phyloP scores from a whole-genome alignment of 2,113 vertebrate species.

The Scalopus aquaticus region DNA sequence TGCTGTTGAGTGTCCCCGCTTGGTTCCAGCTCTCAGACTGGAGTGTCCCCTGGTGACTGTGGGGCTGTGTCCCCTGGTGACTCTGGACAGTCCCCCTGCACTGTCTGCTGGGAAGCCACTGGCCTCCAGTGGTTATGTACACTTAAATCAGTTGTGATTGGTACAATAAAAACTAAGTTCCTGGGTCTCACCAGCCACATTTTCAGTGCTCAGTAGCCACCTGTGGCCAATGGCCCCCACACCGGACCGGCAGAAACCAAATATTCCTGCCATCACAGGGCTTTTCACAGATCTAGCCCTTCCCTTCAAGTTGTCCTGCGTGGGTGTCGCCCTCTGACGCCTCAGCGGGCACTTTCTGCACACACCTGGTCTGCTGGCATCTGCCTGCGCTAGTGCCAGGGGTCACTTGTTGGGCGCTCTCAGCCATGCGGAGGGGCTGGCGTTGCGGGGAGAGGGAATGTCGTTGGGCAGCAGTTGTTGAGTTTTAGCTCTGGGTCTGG shows the following conservation, averaged over 20 bases:
- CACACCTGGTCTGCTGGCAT: not conserved
- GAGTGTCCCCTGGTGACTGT: not conserved
- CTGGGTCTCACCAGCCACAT: not conserved
- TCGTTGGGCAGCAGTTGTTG: not conserved
- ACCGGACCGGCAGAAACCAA: not conserved
- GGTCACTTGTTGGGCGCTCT: not conserved
- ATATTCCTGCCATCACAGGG: rapidly evolving
- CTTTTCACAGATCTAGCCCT: not conserved
- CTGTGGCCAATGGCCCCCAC: not conserved
- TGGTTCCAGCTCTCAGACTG: not conserved
- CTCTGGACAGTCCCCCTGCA: not conserved
- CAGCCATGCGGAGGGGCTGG: not conserved
- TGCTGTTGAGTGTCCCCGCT: not conserved
- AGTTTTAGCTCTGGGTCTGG: not conserved
- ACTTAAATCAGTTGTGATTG: not conserved
- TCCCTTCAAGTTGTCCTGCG: not conserved
- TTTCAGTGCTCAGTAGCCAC: not conserved
- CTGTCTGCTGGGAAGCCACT: not conserved
- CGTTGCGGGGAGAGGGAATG: rapidly evolving
- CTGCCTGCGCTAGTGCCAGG: rapidly evolving
- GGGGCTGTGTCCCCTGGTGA: not conserved
- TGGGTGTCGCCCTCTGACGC: not conserved
- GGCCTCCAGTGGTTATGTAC: not conserved
- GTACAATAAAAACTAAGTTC: not conserved
- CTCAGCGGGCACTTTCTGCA: not conserved